Conservation (phyloP, 2,797 vertebrate genomes). For the Tenualosa thibaudeaui region DNA sequence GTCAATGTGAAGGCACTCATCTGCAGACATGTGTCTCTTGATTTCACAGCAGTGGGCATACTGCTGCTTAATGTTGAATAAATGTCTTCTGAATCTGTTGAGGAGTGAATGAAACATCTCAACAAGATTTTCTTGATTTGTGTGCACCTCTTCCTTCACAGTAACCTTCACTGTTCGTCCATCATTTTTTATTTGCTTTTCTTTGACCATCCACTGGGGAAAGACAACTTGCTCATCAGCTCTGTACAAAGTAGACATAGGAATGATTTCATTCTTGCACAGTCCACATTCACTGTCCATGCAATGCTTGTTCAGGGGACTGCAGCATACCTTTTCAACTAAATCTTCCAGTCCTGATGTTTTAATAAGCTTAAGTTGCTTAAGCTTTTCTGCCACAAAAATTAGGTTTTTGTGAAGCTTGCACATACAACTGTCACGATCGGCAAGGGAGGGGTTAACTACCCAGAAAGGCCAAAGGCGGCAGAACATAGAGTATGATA, state of each 20-base stretch:
- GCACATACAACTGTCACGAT: conserved; percentile 42
- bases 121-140: conserved; percentile 3
- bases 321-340: conserved; percentile 31
- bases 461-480: conserved; percentile 38
- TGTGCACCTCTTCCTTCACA: conserved; percentile 14
- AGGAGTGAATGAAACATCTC: conserved; percentile 20
- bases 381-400: conserved; percentile 41
- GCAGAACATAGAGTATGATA: conserved; percentile 38
- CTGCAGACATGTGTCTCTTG: conserved; percentile 21
- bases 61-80: conserved; percentile 32
- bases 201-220: conserved; percentile 31
- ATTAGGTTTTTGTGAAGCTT: conserved; percentile 46
- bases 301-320: conserved; percentile 33
- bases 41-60: conserved; percentile 30
- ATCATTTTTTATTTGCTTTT: conserved; percentile 26
- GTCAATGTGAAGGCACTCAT: conserved; percentile 35
- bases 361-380: conserved; percentile 37
- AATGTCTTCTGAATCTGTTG: too few species aligned
- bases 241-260: conserved; percentile 5
- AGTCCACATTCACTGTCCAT: conserved; percentile 44
- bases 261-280: conserved; percentile 30
- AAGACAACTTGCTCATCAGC: conserved; percentile 15
- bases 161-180: conserved; percentile 19
- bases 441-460: conserved; percentile 40
- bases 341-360: conserved; percentile 39